Conservation (phyloP, 2,113 vertebrate species). For the Stigmatopora argus region DNA sequence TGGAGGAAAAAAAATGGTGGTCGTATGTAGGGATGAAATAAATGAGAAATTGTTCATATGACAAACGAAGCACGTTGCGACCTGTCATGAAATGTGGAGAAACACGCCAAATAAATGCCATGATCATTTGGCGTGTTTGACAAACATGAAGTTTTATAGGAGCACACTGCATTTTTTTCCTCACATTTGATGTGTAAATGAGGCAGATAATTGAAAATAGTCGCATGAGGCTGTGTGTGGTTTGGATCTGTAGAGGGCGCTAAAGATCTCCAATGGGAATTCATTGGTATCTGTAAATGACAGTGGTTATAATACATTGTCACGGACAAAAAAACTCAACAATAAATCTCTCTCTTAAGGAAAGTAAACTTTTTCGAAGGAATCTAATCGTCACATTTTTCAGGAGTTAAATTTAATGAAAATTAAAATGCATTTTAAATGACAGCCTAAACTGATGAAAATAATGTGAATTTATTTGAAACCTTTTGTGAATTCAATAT, state of each 20-base stretch:
- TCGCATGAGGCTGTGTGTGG: background rate
- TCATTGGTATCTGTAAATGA: background rate
- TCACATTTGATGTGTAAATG: background rate
- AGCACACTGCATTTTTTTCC: conserved; percentile 24
- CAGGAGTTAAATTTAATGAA: background rate
- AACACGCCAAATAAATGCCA: conserved; percentile 22
- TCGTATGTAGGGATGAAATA: conserved; percentile 11
- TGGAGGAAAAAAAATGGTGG: conserved; percentile 29
- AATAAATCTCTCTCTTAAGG: background rate
- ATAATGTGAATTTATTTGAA: too few relatives aligned
- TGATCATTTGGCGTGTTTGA: conserved; percentile 2
- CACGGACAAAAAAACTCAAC: too few relatives aligned
- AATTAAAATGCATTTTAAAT: too few relatives aligned
- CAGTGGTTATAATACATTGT: too few relatives aligned
- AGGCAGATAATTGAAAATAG: too few relatives aligned
- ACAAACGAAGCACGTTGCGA: conserved; percentile 43
- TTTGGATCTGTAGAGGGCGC: background rate
- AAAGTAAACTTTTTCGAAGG: background rate
- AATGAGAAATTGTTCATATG: conserved; percentile 21
- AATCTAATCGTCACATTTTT: background rate
- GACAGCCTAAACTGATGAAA: too few relatives aligned
- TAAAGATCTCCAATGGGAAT: background rate
- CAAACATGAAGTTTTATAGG: conserved; percentile 32
- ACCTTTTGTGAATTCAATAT: too few relatives aligned
- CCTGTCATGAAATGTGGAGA: conserved; percentile 23